Evolutionary conservation across 2,888 invertebrate genomes (phyloP), one percentile per base, ranked within the genome.

Genomic region (Lochmaea capreae): DNA sequence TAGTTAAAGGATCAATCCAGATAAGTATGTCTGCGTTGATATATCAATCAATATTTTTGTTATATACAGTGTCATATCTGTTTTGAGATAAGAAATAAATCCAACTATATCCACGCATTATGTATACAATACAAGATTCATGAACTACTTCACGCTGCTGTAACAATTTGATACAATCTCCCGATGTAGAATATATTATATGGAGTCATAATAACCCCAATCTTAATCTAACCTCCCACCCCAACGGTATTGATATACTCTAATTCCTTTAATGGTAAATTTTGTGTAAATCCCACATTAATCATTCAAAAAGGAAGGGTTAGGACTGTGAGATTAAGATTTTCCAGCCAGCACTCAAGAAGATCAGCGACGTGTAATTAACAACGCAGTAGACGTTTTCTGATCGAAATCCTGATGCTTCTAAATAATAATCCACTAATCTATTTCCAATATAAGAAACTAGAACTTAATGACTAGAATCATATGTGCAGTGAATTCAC

Each of bases 391-490:
- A 79, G 78, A 76, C 75, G 76, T 78, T 67, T 78, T 76, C 67
- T 74, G 78, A 79, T 79, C 78, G 74, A 75, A 73, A 74, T 74
- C 76, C 74, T 78, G 74, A 74, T 74, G 76, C 73, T 78, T 79
- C 76, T 58, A 77, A 79, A 80, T 81, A 81, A 81, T 81, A 79
- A 79, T 78, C 78, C 77, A 71, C 78, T 81, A 80, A 81, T 81
- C 79, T 54, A 71, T 67, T 66, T 68, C 52, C 11, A 42, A 72
- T 65, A 72, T 77, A 66, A 67, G 70, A 69, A 73, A 74, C 72
- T 70, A 67, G 43, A 46, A 46, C 18, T 39, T 42, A 12, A 54
- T 57, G 10, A 16, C n/a, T 65, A 49, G 5, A 46, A 14, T 1
- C 14, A 18, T 18, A 18, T 54, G 54, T 16, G 5, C 8, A 16